Base-by-base conservation (phyloP, 2,797 vertebrate genomes). In the Danio choprae region DNA sequence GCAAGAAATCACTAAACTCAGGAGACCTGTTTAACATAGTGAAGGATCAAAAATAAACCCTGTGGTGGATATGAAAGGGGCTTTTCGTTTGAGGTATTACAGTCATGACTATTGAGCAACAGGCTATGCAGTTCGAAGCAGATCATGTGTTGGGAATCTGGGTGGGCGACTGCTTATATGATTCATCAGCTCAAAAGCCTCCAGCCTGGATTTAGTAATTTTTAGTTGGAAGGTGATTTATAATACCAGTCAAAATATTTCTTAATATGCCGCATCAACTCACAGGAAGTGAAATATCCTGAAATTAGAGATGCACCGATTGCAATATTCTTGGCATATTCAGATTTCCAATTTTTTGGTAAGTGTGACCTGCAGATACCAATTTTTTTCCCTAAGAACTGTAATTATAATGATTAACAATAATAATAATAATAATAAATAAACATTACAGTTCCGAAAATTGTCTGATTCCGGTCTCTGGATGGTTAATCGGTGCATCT, bases 1-100 rank as follows among this genome's bases (percentile, higher is more conserved):
- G 95, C 86, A 99, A 89, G 87, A 99, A 99, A 87, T 99, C 97
- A 74, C 89, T 98, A 90, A 99, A 99, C 89, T 98, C 95, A 62
- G 94, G 90, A 74, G 98, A 98, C 98, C 98, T 99, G 89, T 41
- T 80, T 70, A 81, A 77, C 6, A 53, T 8, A 87, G 77, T 1
- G 9, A 7, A 18, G 80, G 41, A 70, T 16, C 22, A 74, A 65
- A 20, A 67, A 59, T 71, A 80, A 82, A 72, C 29, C 18, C 6
- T 55, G 44, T 6, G 22, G 38, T 70, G 50, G 78, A 68, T n/a
- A n/a, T 44, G 3, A 55, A 77, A 43, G 29, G 12, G 12, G 46
- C 36, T 62, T 8, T 44, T 67, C 18, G 9, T 56, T 46, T 18
- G 13, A 9, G 60, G 38, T 38, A 29, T 56, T 36, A 15, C 16